Conservation (phyloP, 1,140 invertebrate genomes). For the Drosophila sturtevanti region DNA sequence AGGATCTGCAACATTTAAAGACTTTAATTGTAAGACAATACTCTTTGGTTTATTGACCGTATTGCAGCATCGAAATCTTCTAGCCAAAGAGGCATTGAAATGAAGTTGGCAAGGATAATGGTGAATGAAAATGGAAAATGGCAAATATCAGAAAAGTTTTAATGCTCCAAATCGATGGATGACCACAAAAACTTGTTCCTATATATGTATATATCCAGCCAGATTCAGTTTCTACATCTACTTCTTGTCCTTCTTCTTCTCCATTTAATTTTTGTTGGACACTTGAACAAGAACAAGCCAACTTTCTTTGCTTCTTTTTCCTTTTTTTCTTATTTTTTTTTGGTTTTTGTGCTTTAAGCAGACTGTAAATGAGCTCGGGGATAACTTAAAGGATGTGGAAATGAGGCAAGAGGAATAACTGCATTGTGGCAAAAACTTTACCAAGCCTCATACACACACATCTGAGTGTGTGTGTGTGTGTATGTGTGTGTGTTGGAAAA, state of each 20-base stretch:
- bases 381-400: neutral
- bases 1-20: too few relatives aligned
- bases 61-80: neutral
- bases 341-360: conserved; percentile 45
- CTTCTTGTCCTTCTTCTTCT: neutral
- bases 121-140: conserved; percentile 48
- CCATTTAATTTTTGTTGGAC: conserved; percentile 46
- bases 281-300: conserved; percentile 62
- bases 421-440: conserved; percentile 65
- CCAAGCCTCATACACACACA: conserved; percentile 12
- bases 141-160: conserved; percentile 76
- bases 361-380: conserved; percentile 67
- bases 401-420: conserved; percentile 2
- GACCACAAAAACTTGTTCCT: conserved; percentile 60
- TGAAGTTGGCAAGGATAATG: conserved; percentile 28
- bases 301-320: conserved; percentile 35
- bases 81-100: neutral
- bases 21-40: too few relatives aligned
- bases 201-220: too few relatives aligned
- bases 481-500: conserved; percentile 29
- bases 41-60: neutral
- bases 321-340: neutral
- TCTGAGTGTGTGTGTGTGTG: neutral
- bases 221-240: neutral
- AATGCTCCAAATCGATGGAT: conserved; percentile 78